Base-by-base conservation (phyloP, 2,888 invertebrate species). In the Parnassius orleans region DNA sequence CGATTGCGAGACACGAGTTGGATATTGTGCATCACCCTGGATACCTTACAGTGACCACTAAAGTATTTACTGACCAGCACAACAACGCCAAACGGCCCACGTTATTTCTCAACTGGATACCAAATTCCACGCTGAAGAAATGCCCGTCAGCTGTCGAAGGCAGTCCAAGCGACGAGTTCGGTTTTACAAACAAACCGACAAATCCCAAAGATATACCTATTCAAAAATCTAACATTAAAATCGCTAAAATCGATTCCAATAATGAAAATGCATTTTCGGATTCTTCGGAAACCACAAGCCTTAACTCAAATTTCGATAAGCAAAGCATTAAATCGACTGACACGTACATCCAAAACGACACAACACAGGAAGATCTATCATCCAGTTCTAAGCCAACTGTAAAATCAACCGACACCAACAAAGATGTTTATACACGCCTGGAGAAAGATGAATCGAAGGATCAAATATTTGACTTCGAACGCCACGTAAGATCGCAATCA, bases 61-160 rank as follows among this genome's bases (percentile, higher is more conserved):
- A 95, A 86, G 94, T 94, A n/a, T 95, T 95, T 80, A 93, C 95
- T 24, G 95, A 95, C 75, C 94, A 96, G 77, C 95, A 96, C 76
- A 96, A 95, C 74, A 94, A 95, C 66, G 94, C 94, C 0, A 95
- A 94, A 75, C 88, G 95, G 81, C 94, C 96, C 69, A 98, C 98
- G 0, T 89, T 98, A 11, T 95, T 97, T 69, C 93, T 98, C 2
- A 98, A 97, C 66, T 98, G 98, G 98, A 97, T 98, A 70, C 98
- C 98, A 0, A 98, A 98, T 83, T 94, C 95, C 2, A 96, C 97
- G 0, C 89, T 98, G 48, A 94, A 96, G 67, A 97, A 95, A 84
- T 97, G 97, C 78, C 96, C 98, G 14, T 94, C 94, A 14, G 94
- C 95, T 9, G 88, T 95, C 48, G 95, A 95, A 74, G 95, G 94